phyloP scores from a whole-genome alignment of 37 sponge, comb jelly and placozoan species.

The Tethya wilhelma region DNA sequence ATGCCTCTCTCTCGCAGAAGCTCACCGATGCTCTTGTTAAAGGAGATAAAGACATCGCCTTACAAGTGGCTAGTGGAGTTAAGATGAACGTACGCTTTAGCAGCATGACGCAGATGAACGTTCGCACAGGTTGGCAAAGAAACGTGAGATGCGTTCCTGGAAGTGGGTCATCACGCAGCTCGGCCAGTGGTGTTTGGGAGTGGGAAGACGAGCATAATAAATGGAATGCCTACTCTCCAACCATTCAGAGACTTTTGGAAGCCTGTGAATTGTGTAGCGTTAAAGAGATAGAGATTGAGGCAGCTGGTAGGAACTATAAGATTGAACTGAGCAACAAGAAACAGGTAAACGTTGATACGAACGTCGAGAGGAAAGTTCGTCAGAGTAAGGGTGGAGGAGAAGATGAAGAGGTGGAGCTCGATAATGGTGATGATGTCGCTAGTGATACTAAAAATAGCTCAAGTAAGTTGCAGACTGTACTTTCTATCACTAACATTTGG shows the following conservation, averaged over 20 bases:
- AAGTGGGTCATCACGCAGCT: neutral
- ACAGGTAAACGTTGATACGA: constrained; percentile 43
- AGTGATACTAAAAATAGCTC: too few relatives aligned
- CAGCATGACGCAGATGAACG: constrained; percentile 71
- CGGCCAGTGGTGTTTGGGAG: constrained; percentile 52
- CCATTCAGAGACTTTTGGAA: constrained; percentile 35
- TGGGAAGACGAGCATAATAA: constrained; percentile 50
- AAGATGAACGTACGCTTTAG: constrained; percentile 49
- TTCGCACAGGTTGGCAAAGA: constrained; percentile 63
- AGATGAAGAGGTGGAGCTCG: too few relatives aligned
- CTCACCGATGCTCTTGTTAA: constrained; percentile 18
- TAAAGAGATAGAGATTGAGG: constrained; percentile 7
- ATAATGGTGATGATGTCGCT: too few relatives aligned
- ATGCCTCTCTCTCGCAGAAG: neutral
- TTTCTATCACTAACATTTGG: too few relatives aligned
- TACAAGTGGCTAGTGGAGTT: constrained; percentile 30
- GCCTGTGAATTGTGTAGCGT: constrained; percentile 45
- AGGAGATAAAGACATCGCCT: neutral
- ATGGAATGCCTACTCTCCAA: constrained; percentile 49
- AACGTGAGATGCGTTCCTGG: constrained; percentile 50
- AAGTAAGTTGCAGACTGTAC: too few relatives aligned
- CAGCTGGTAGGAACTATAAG: constrained; percentile 6
- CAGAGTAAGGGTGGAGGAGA: too few relatives aligned
- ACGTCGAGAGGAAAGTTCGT: constrained; percentile 32
- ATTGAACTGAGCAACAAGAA: constrained; percentile 44